Evolutionary conservation across 2,113 vertebrate genomes (phyloP).

Genomic region (Tiliqua scincoides): DNA sequence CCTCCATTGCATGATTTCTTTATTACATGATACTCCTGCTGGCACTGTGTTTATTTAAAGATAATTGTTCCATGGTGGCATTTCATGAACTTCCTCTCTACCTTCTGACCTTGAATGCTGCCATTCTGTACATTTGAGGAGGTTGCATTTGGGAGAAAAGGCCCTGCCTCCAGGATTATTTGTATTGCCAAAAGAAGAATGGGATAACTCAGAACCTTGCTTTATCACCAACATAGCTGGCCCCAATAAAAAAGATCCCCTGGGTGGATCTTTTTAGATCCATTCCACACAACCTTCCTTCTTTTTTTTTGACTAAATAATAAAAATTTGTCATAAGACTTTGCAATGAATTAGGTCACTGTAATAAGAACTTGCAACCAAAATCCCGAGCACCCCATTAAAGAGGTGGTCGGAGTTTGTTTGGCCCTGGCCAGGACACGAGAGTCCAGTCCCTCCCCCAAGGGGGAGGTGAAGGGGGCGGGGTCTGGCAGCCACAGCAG

Average conservation of each 20-base stretch:
- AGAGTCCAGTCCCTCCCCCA: no score
- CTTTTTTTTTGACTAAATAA: neutral
- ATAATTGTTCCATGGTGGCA: slow-evolving; percentile 52
- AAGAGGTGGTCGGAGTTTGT: no score
- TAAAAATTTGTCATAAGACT: no score
- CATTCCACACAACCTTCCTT: neutral
- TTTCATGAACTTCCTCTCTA: slow-evolving; percentile 56
- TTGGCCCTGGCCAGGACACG: no score
- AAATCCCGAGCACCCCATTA: no score
- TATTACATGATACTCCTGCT: slow-evolving; percentile 47
- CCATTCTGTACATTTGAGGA: slow-evolving; percentile 29
- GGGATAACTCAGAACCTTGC: neutral
- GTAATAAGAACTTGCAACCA: neutral
- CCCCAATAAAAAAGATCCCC: neutral
- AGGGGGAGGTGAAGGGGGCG: no score
- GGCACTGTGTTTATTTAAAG: slow-evolving; percentile 54
- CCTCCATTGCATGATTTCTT: slow-evolving; percentile 48
- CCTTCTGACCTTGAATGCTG: slow-evolving; percentile 38
- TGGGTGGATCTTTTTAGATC: neutral
- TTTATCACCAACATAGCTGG: neutral
- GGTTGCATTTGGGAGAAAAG: neutral
- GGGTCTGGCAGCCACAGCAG: no score
- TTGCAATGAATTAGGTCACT: no score
- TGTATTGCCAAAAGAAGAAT: neutral
- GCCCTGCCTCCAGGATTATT: slow-evolving; percentile 13